Conservation (phyloP, 2,888 invertebrate species). For the Torymus texanus region DNA sequence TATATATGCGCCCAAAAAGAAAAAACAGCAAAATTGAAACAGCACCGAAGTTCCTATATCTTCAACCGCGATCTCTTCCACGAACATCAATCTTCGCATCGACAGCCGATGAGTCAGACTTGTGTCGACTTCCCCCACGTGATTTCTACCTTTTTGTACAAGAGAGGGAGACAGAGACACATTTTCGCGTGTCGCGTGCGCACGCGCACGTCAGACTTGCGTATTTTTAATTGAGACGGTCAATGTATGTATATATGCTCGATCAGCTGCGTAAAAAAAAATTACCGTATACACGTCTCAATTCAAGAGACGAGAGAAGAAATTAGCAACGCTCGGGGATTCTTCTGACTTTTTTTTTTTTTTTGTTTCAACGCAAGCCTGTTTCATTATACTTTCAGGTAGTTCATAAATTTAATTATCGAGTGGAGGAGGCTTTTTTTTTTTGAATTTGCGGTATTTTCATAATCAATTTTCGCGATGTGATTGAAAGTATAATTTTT, state of each 20-base stretch:
- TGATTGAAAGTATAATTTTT: no score
- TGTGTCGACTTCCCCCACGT: no score
- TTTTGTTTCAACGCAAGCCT: neutral
- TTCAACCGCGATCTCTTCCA: constrained; percentile 8
- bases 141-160: no score
- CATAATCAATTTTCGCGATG: no score
- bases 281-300: constrained; percentile 4
- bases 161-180: neutral
- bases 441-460: no score
- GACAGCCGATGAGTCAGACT: constrained; percentile 43
- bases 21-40: no score
- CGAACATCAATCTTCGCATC: constrained; percentile 17
- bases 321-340: neutral
- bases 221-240: constrained; percentile 36
- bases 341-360: neutral
- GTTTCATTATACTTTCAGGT: constrained; percentile 39
- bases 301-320: constrained; percentile 15
- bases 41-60: neutral
- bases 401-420: constrained; percentile 20
- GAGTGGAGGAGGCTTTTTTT: neutral
- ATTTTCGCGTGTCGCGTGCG: constrained; percentile 2
- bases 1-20: no score
- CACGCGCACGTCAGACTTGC: neutral
- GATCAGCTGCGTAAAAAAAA: constrained; percentile 12
- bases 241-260: no score